These are phyloP conservation scores for Hesperia comma DNA, from an alignment of 2,888 invertebrate genomes.

Conservation along the genomic window DNA sequence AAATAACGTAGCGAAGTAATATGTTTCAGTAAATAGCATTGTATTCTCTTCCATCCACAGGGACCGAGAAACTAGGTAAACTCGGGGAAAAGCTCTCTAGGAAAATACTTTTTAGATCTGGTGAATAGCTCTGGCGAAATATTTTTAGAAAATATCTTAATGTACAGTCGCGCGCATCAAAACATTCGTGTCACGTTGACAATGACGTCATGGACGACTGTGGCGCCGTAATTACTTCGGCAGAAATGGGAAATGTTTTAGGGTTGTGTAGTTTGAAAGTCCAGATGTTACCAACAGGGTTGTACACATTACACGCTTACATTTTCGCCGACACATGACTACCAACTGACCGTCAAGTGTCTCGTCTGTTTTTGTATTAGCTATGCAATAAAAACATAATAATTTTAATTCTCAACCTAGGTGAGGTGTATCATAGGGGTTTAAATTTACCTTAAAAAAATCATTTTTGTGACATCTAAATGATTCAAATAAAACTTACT, in stretches of 20 bases:
- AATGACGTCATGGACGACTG: slow-evolving; percentile 3
- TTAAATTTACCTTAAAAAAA: too few species aligned
- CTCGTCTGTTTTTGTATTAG: too few species aligned
- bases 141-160: slow-evolving; percentile 14
- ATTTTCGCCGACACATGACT: too few species aligned
- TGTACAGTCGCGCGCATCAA: slow-evolving; percentile 13
- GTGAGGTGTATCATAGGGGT: too few species aligned
- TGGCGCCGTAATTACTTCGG: slow-evolving; percentile 3
- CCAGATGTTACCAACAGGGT: background rate
- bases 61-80: slow-evolving; percentile 6
- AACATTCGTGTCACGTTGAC: slow-evolving; percentile 12
- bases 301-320: too few species aligned
- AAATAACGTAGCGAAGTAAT: background rate
- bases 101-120: slow-evolving; percentile 9
- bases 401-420: too few species aligned
- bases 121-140: slow-evolving; percentile 7
- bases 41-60: background rate
- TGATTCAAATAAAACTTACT: too few species aligned
- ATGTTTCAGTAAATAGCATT: slow-evolving; percentile 2
- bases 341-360: too few species aligned
- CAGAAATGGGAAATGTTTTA: slow-evolving; percentile 5
- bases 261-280: background rate
- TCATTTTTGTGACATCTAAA: too few species aligned
- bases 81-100: background rate
- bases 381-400: too few species aligned